A percentile compares a stretch with the other conserved stretches of the same genome.
Evolutionary conservation across 2,888 invertebrate species (phyloP).

Genomic region (Itoplectis maculator): DNA sequence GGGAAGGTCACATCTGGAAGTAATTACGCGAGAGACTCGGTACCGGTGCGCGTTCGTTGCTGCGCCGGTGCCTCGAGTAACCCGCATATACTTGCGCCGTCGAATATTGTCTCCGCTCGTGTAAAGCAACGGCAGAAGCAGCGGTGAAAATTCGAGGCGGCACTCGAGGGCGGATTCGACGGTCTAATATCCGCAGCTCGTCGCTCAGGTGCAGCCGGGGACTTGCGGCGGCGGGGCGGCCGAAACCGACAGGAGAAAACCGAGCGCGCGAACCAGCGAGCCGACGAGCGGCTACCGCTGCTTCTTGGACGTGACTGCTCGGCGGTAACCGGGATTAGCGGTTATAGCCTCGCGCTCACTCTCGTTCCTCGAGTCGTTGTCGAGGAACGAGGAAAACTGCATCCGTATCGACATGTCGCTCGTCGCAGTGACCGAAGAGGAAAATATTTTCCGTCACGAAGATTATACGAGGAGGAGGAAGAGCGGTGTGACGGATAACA

Average conservation of each 20-base stretch:
- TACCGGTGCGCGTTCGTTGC: neutral
- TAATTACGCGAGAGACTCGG: conserved; percentile 74
- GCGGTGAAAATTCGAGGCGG: neutral
- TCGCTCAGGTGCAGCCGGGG: conserved; percentile 54
- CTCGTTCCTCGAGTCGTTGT: conserved; percentile 9
- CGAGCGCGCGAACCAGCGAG: conserved; percentile 31
- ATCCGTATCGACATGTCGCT: neutral
- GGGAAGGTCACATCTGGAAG: conserved; percentile 78
- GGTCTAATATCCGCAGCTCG: conserved; percentile 34
- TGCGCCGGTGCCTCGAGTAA: too few relatives aligned
- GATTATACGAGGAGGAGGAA: neutral
- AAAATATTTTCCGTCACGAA: conserved; percentile 24
- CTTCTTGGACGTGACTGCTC: conserved; percentile 76
- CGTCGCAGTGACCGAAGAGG: neutral
- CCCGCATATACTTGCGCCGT: conserved; percentile 41
- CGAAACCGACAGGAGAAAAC: conserved; percentile 21
- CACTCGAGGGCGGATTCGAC: conserved; percentile 34
- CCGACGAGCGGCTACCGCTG: conserved; percentile 31
- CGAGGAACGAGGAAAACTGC: neutral
- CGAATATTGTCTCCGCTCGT: neutral
- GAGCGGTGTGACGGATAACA: neutral
- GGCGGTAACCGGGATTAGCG: conserved; percentile 75
- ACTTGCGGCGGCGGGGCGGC: conserved; percentile 33
- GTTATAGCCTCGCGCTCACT: conserved; percentile 50
- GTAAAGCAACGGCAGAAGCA: neutral